These are phyloP conservation scores for Spatulosminthurus flaviceps DNA, from an alignment of 2,888 invertebrate genomes.

Conservation along the genomic window DNA sequence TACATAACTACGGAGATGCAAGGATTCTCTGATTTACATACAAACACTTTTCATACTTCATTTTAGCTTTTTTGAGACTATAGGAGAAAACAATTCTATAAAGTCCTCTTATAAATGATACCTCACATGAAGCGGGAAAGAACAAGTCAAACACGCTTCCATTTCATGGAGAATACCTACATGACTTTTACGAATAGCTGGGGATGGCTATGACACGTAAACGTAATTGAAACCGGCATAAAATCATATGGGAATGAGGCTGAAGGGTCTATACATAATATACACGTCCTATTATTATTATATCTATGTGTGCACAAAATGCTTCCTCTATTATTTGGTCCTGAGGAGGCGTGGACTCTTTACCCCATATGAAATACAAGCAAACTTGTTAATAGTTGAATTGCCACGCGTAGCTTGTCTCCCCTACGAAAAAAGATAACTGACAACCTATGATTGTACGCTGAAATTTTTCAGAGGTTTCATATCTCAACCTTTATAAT, in stretches of 20 bases:
- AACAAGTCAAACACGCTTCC: not conserved
- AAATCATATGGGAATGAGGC: not conserved
- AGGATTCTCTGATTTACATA: not conserved
- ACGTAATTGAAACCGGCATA: slow-evolving; percentile 23
- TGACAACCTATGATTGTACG: slow-evolving; percentile 9
- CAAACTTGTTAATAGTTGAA: slow-evolving; percentile 9
- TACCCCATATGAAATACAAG: not conserved
- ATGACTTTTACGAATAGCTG: not conserved
- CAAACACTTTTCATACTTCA: not conserved
- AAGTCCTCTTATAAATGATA: not conserved
- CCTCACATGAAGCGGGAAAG: not conserved
- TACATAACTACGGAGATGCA: not conserved
- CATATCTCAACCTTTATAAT: not conserved
- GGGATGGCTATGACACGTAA: slow-evolving; percentile 6
- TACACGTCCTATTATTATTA: too few relatives aligned
- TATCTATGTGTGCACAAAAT: too few relatives aligned
- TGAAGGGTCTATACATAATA: not conserved
- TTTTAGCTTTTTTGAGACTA: too few relatives aligned
- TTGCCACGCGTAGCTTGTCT: slow-evolving; percentile 18
- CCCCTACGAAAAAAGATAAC: not conserved
- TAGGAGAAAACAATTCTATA: not conserved
- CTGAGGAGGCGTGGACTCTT: too few relatives aligned
- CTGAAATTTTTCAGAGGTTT: not conserved
- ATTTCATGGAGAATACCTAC: slow-evolving; percentile 15
- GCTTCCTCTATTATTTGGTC: too few relatives aligned